These are phyloP conservation scores for Tetranychus urticae DNA, from an alignment of 1,140 invertebrate genomes.

Conservation along the genomic window DNA sequence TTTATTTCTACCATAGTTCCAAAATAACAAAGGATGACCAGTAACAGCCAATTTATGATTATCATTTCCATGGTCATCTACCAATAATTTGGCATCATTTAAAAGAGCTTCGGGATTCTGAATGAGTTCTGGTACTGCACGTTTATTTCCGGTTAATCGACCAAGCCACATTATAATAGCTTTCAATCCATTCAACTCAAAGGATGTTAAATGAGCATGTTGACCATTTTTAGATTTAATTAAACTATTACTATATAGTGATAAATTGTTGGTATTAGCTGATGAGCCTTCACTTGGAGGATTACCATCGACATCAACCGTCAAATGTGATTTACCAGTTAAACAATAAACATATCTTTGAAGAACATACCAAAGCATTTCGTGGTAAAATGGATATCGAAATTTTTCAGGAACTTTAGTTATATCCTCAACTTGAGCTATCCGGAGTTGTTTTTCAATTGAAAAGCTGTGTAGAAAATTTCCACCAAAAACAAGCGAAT, in stretches of 20 bases:
- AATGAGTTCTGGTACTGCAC: constrained; percentile 72
- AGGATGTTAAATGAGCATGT: constrained; percentile 12
- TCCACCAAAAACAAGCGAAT: constrained; percentile 89
- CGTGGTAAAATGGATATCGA: constrained; percentile 87
- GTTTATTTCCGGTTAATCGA: constrained; percentile 59
- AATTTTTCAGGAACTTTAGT: constrained; percentile 90
- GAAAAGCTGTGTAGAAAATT: constrained; percentile 92
- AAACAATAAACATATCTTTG: constrained; percentile 73
- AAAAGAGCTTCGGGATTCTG: constrained; percentile 67
- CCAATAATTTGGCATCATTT: constrained; percentile 51
- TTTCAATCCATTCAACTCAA: constrained; percentile 31
- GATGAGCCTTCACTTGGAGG: not conserved
- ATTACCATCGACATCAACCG: constrained; percentile 12
- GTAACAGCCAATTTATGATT: constrained; percentile 53
- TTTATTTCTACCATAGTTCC: constrained; percentile 10
- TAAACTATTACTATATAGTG: not conserved
- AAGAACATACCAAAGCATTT: constrained; percentile 93
- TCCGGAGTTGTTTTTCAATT: constrained; percentile 32
- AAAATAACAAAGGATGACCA: constrained; percentile 40
- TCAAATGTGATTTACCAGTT: constrained; percentile 50
- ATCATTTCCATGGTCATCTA: constrained; percentile 66
- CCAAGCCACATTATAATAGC: constrained; percentile 75
- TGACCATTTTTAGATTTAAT: not conserved
- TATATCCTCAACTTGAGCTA: constrained; percentile 75
- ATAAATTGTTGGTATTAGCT: not conserved